These are phyloP conservation scores for Bilobella aurantiaca DNA, from an alignment of 1,140 invertebrate genomes.

Conservation along the genomic window DNA sequence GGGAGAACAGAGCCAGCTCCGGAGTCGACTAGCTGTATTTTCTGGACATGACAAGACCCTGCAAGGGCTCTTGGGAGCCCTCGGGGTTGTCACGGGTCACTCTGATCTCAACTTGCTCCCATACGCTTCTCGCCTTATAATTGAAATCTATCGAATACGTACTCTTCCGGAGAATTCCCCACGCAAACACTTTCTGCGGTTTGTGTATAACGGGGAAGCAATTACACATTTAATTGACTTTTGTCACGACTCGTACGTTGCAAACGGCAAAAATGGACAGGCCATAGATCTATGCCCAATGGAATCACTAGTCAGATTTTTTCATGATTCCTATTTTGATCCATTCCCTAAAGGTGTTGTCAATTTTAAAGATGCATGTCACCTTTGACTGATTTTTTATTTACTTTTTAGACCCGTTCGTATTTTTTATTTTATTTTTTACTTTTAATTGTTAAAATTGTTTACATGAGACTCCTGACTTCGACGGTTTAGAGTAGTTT, in stretches of 20 bases:
- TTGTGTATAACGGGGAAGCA: constrained; percentile 76
- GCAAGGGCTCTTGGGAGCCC: constrained; percentile 63
- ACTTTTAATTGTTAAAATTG: too few relatives aligned
- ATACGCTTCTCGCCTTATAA: constrained; percentile 72
- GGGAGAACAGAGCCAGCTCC: too few relatives aligned
- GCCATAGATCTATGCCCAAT: constrained; percentile 61
- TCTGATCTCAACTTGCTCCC: constrained; percentile 48
- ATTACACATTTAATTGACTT: constrained; percentile 69
- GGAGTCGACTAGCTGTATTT: constrained; percentile 58
- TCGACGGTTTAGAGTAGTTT: too few relatives aligned
- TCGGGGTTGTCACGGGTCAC: constrained; percentile 56
- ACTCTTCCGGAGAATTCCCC: constrained; percentile 37
- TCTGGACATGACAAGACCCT: constrained; percentile 84
- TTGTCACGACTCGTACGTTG: constrained; percentile 50
- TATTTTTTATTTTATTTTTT: too few relatives aligned
- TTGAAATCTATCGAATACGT: constrained; percentile 52
- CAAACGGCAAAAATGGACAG: constrained; percentile 25
- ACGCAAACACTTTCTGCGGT: constrained; percentile 64
- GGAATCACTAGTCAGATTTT: constrained; percentile 68
- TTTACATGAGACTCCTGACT: too few relatives aligned
- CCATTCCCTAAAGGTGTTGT: constrained; percentile 56
- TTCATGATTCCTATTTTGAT: constrained; percentile 73
- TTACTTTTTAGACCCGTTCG: too few relatives aligned
- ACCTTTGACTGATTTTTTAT: too few relatives aligned
- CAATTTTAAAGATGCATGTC: constrained; percentile 74